Base-by-base conservation (phyloP, 2,113 vertebrate genomes). In the Hemiscyllium ocellatum region DNA sequence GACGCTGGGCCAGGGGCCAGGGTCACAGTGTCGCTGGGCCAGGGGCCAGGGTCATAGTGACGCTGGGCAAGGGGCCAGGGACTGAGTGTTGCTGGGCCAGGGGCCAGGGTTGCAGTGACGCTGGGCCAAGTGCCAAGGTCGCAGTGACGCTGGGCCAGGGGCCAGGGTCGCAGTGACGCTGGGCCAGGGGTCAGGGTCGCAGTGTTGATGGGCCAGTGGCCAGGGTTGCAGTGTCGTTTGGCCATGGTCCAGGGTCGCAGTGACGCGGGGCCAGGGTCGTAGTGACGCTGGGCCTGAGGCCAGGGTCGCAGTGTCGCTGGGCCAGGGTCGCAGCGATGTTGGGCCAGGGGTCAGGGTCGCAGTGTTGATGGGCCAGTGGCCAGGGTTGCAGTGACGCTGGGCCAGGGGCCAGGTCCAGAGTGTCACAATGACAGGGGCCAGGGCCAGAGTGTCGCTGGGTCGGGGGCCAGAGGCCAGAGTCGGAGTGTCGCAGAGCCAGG, bases 371-470 rank as follows among this genome's bases (percentile, higher is more conserved):
- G 56, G 22, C 15, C 42, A 3, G 3, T 12, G 0, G 37, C 4
- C 86, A 56, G 56, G 4, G 56, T 56, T 3, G 56, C 56, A 8
- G 56, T 4, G 72, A 42, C 52, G 33, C 61, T 47, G 33, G 56
- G 22, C 15, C 42, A 3, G 3, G 37, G 0, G 37, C 4, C 86
- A 4, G n/a, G 3, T n/a, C n/a, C n/a, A n/a, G n/a, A n/a, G 37
- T 29, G 50, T 19, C 50, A 42, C 42, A 7, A 3, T 8, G 94
- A 1, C 61, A 12, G 61, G 69, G 94, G 33, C 7, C 17, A 15
- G 20, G 37, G 42, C 50, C 17, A 65, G 98, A 97, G 33, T 61
- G 19, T n/a, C n/a, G n/a, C n/a, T n/a, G n/a, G n/a, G n/a, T n/a
- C n/a, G n/a, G n/a, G n/a, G n/a, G n/a, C 7, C 17, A 72, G 50